phyloP scores from a whole-genome alignment of 2,797 vertebrate species.

The Fratercula arctica region DNA sequence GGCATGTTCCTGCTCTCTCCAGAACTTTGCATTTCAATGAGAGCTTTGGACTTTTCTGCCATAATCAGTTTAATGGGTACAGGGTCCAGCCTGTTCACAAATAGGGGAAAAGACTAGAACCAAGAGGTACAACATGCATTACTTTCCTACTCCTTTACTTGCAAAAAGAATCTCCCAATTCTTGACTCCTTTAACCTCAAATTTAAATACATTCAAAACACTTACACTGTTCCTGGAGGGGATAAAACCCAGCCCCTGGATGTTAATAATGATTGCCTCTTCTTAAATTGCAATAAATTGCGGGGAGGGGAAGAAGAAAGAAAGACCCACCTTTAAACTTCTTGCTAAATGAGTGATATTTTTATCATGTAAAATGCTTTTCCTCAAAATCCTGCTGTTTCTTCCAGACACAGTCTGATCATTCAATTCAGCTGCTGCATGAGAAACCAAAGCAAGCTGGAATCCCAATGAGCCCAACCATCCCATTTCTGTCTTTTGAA shows the following conservation, averaged over 20 bases:
- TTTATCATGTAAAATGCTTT: background rate
- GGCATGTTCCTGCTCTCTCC: background rate
- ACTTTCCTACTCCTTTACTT: background rate
- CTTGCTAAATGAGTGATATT: background rate
- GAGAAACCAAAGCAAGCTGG: background rate
- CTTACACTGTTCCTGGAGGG: background rate
- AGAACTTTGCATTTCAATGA: background rate
- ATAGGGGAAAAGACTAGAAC: background rate
- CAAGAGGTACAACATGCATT: background rate
- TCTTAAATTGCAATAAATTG: background rate
- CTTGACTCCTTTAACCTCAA: background rate
- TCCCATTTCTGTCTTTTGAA: background rate
- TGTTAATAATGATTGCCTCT: background rate
- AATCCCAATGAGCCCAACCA: background rate
- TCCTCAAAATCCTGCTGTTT: background rate
- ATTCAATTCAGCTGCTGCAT: background rate
- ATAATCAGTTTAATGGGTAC: background rate
- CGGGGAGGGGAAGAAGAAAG: background rate
- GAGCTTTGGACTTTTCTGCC: background rate
- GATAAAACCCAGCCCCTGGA: background rate
- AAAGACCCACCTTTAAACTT: background rate
- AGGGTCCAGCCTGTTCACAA: background rate
- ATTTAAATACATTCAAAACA: background rate
- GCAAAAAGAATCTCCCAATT: background rate
- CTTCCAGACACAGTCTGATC: background rate